phyloP scores from a whole-genome alignment of 2,888 invertebrate genomes.

The Aspidiotus rigidus region DNA sequence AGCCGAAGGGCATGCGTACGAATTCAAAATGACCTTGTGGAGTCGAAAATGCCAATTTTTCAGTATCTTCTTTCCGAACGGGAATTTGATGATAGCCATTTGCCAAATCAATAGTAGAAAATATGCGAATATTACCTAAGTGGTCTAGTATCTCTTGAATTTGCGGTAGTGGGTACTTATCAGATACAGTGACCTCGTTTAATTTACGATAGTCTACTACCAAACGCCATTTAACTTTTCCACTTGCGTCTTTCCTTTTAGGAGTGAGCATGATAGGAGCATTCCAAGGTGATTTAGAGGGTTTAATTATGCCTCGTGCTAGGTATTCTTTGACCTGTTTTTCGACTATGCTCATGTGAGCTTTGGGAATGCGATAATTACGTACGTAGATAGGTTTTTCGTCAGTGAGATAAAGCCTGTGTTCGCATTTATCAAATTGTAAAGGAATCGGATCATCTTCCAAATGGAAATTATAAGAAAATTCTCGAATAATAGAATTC shows the following conservation, averaged over 20 bases:
- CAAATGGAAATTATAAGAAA: background rate
- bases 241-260: slow-evolving; percentile 41
- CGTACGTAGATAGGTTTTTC: slow-evolving; percentile 40
- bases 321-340: slow-evolving; percentile 40
- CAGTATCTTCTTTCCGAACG: slow-evolving; percentile 22
- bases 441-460: background rate
- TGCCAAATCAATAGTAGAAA: slow-evolving; percentile 39
- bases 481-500: background rate
- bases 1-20: slow-evolving; percentile 16
- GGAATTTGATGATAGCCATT: slow-evolving; percentile 39
- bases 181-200: slow-evolving; percentile 35
- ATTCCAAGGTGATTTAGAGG: slow-evolving; percentile 20
- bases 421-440: background rate
- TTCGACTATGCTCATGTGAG: slow-evolving; percentile 41
- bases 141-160: slow-evolving; percentile 39
- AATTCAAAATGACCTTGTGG: slow-evolving; percentile 38
- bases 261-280: slow-evolving; percentile 42
- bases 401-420: slow-evolving; percentile 18
- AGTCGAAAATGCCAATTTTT: slow-evolving; percentile 26
- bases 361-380: slow-evolving; percentile 42
- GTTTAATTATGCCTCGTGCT: slow-evolving; percentile 39
- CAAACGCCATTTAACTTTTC: slow-evolving; percentile 40
- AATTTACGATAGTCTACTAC: slow-evolving; percentile 40
- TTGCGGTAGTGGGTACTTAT: slow-evolving; percentile 36
- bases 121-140: slow-evolving; percentile 38